A percentile compares a stretch with the other conserved stretches of the same genome.
Evolutionary conservation across 2,113 vertebrate species (phyloP).

Genomic region (Shinisaurus crocodilurus): DNA sequence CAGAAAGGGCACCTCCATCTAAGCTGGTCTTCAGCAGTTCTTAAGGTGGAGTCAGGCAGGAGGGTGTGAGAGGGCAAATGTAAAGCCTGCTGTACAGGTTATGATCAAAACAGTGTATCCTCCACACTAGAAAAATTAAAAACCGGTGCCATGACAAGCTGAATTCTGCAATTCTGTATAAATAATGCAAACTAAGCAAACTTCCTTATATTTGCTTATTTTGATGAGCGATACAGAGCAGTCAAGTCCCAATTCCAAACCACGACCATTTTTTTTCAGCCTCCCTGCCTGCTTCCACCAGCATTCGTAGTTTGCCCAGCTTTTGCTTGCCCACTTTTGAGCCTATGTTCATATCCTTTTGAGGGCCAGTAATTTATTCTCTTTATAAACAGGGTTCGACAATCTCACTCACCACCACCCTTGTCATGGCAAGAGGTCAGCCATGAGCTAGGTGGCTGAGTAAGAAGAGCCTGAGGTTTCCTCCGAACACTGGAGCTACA

Average conservation of each 20-base stretch:
- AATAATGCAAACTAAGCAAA: neutral
- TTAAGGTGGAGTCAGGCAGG: neutral
- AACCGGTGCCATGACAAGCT: neutral
- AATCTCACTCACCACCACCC: no score
- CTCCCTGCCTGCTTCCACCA: neutral
- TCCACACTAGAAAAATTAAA: neutral
- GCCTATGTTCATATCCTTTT: neutral
- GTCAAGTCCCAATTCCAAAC: neutral
- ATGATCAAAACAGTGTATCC: no score
- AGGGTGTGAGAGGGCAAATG: neutral
- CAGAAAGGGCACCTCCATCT: neutral
- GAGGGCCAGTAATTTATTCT: neutral
- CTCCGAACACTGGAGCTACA: no score
- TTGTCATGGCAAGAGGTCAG: no score
- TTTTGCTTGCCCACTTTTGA: neutral
- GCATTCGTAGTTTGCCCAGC: neutral
- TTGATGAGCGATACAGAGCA: neutral
- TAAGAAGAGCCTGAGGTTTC: no score
- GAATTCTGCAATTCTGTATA: neutral
- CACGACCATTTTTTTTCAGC: neutral
- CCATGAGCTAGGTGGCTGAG: no score
- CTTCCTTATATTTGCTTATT: neutral
- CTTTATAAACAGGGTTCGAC: neutral
- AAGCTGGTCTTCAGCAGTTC: neutral
- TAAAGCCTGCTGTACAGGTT: neutral